Evolutionary conservation across 1,140 invertebrate species (phyloP).

Genomic region (Ceratina calcarata): DNA sequence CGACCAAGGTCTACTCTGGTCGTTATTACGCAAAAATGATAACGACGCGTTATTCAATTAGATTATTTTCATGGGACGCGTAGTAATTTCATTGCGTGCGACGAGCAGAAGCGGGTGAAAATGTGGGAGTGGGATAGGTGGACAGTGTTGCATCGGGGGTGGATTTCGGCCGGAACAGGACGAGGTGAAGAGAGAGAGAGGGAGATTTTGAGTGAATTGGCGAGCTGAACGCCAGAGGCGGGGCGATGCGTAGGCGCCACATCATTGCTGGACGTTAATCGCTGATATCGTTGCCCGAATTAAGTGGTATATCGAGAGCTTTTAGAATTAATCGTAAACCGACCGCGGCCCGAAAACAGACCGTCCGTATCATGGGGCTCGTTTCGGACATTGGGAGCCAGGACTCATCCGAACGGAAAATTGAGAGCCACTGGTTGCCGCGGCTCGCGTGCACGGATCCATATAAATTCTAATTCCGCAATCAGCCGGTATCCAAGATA

Average conservation of each 20-base stretch:
- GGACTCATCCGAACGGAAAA: neutral
- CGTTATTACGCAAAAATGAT: slow-evolving; percentile 54
- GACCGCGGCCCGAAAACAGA: slow-evolving; percentile 49
- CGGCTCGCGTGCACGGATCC: slow-evolving; percentile 76
- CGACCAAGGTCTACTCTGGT: slow-evolving; percentile 43
- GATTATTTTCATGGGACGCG: slow-evolving; percentile 60
- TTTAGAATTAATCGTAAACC: slow-evolving; percentile 70
- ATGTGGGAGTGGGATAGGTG: slow-evolving; percentile 9
- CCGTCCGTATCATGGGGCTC: slow-evolving; percentile 45
- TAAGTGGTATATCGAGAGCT: slow-evolving; percentile 70
- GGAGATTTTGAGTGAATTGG: slow-evolving; percentile 60
- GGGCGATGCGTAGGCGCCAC: slow-evolving; percentile 49
- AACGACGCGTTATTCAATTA: slow-evolving; percentile 61
- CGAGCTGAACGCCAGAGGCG: slow-evolving; percentile 39
- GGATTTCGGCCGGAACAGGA: slow-evolving; percentile 27
- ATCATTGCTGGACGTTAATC: slow-evolving; percentile 69
- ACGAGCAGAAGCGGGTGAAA: slow-evolving; percentile 35
- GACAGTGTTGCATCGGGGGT: slow-evolving; percentile 5
- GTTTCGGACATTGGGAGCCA: slow-evolving; percentile 6
- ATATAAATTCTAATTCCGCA: slow-evolving; percentile 80
- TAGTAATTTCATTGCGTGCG: slow-evolving; percentile 57
- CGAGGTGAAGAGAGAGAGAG: neutral
- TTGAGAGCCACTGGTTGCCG: slow-evolving; percentile 73
- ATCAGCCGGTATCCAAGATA: slow-evolving; percentile 78
- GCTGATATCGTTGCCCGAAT: slow-evolving; percentile 70